These are phyloP conservation scores for Tuta absoluta DNA, from an alignment of 2,888 invertebrate species.

Conservation along the genomic window DNA sequence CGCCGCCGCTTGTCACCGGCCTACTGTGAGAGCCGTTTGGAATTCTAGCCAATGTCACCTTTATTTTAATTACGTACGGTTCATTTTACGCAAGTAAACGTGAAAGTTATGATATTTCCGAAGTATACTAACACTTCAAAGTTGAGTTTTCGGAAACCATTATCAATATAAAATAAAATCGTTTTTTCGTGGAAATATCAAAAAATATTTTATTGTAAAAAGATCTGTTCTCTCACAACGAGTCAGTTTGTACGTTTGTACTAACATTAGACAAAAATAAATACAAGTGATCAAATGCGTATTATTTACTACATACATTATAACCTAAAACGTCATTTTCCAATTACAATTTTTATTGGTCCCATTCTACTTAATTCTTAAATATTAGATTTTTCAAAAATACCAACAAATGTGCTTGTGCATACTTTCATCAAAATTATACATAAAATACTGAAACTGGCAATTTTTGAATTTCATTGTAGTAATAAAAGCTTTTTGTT, in stretches of 20 bases:
- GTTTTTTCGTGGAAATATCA: slow-evolving; percentile 25
- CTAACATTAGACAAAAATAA: slow-evolving; percentile 36
- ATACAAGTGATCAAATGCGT: slow-evolving; percentile 21
- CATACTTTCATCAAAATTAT: background rate
- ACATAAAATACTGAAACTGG: slow-evolving; percentile 6
- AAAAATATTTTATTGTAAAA: slow-evolving; percentile 48
- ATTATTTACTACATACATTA: background rate
- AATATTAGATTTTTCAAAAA: background rate
- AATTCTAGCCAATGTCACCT: too few relatives aligned
- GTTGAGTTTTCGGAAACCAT: too few relatives aligned
- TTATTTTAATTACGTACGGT: too few relatives aligned
- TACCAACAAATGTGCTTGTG: background rate
- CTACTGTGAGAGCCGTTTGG: too few relatives aligned
- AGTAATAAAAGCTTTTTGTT: background rate
- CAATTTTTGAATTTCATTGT: background rate
- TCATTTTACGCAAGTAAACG: too few relatives aligned
- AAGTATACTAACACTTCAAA: too few relatives aligned
- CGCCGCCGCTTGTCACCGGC: too few relatives aligned
- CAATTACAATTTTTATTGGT: slow-evolving; percentile 34
- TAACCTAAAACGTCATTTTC: slow-evolving; percentile 25
- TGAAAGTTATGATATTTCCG: too few relatives aligned
- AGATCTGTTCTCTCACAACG: slow-evolving; percentile 43
- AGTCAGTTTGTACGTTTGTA: slow-evolving; percentile 44
- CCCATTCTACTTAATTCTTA: slow-evolving; percentile 35
- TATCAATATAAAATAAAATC: background rate